Evolutionary conservation across 2,888 invertebrate genomes (phyloP), one percentile per base, ranked within the genome.

Genomic region (Volucella inanis): DNA sequence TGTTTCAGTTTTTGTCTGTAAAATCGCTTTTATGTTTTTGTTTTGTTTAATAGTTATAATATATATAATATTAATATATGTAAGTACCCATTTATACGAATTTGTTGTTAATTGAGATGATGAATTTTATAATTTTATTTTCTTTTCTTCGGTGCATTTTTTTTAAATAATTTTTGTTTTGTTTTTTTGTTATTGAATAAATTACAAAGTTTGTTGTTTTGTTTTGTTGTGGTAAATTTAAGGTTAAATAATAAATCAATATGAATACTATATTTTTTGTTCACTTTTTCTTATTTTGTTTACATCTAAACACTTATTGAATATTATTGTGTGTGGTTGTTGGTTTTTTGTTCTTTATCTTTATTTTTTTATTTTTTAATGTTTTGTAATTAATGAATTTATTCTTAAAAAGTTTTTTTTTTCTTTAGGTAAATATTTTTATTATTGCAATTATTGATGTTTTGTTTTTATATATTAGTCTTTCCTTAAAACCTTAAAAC

Each of bases 121-220:
- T 85, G 85, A 85, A 77, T 68, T 81, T 81, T 47, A 79, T 64
- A 55, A 87, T 71, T 70, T 74, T 87, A 71, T 87, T 70, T 70
- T 72, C 87, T 71, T 88, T 85, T 87, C 75, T 88, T 87, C 87
- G 87, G 86, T 87, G 87, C 67, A 88, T 83, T 78, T 81, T 78
- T 79, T 82, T 61, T 79, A 3, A 22, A 22, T 3, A 3, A 22
- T 71, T 65, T 87, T 50, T 39, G 79, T 41, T 52, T 79, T 54
- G 22, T 0, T 57, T 67, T 49, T 43, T 45, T 43, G 59, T 77
- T 59, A 75, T 81, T 87, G 79, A 85, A 74, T 87, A 82, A 87
- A 49, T 82, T 68, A 59, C 43, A 59, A 76, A 74, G 52, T 47
- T 64, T 57, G 61, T 68, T 71, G 47, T 57, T 39, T 59, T 79